Percentiles rank a stretch among this genome's conserved stretches.
These are phyloP conservation scores for Villa cingulata DNA, from an alignment of 2,888 invertebrate species.

Conservation along the genomic window DNA sequence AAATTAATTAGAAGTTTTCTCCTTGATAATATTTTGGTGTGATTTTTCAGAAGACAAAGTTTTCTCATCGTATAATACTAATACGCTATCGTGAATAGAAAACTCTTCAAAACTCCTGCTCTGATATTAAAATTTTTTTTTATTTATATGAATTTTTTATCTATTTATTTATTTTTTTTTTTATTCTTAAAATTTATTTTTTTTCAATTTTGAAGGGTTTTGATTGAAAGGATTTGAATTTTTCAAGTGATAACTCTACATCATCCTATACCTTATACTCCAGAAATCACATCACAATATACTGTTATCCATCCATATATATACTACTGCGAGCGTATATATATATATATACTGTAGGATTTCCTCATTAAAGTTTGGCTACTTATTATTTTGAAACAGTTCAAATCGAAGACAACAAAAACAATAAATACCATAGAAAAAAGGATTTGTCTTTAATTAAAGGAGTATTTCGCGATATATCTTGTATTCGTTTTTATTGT, in stretches of 20 bases:
- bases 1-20: constrained; percentile 8
- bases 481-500: not conserved
- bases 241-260: no score
- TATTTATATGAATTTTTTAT: not conserved
- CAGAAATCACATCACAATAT: no score
- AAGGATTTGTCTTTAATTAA: constrained; percentile 4
- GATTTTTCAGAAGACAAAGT: not conserved
- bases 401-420: not conserved
- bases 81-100: constrained; percentile 2
- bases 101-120: constrained; percentile 2
- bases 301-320: no score
- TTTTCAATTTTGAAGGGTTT: constrained; percentile 5
- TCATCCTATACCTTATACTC: no score
- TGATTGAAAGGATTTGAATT: not conserved
- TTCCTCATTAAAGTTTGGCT: constrained; percentile 1
- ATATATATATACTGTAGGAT: no score
- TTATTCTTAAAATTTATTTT: no score
- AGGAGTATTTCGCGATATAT: constrained; percentile 2
- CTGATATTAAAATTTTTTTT: not conserved
- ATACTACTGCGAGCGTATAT: no score
- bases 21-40: not conserved
- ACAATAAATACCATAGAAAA: constrained; percentile 1
- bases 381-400: constrained; percentile 1
- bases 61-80: constrained; percentile 1
- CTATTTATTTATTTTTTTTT: no score